Evolutionary conservation across 2,113 vertebrate species (phyloP).

Genomic region (Rhadina sibilatrix): DNA sequence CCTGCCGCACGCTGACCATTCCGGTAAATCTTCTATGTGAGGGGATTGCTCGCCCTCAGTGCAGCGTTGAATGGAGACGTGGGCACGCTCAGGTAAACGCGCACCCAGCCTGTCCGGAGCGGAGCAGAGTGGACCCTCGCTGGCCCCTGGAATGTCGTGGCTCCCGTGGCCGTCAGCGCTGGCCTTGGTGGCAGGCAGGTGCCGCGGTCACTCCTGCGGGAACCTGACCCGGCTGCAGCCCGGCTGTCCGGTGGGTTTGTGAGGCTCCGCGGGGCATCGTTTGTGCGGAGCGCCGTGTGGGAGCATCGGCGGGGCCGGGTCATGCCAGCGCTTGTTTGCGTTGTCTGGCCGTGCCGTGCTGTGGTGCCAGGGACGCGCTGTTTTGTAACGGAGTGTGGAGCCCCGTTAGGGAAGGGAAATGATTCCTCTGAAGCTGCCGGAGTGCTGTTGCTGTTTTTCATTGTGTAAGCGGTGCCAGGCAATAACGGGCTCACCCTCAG

Average conservation of each 20-base stretch:
- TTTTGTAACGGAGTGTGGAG: accelerated
- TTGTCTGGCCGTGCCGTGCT: accelerated
- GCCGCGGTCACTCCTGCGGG: not conserved
- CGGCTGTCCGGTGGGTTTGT: accelerated
- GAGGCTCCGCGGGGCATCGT: accelerated
- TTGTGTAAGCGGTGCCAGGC: not conserved
- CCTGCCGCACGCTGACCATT: not conserved
- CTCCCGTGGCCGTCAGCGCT: accelerated
- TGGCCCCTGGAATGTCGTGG: accelerated
- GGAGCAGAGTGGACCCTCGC: accelerated
- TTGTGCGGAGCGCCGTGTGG: not conserved
- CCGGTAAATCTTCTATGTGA: accelerated
- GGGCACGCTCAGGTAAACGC: accelerated
- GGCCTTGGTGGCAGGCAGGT: not conserved
- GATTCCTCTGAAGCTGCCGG: not conserved
- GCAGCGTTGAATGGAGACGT: accelerated
- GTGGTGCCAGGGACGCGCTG: not conserved
- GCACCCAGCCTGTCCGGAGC: not conserved
- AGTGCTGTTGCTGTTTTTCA: not conserved
- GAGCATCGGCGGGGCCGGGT: accelerated
- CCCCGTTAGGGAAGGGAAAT: not conserved
- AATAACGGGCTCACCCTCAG: accelerated
- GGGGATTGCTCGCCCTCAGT: not conserved
- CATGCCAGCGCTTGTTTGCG: not conserved
- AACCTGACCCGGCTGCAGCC: not conserved